These are phyloP conservation scores for Eurytemora carolleeae DNA, from an alignment of 1,140 invertebrate genomes.

Conservation along the genomic window DNA sequence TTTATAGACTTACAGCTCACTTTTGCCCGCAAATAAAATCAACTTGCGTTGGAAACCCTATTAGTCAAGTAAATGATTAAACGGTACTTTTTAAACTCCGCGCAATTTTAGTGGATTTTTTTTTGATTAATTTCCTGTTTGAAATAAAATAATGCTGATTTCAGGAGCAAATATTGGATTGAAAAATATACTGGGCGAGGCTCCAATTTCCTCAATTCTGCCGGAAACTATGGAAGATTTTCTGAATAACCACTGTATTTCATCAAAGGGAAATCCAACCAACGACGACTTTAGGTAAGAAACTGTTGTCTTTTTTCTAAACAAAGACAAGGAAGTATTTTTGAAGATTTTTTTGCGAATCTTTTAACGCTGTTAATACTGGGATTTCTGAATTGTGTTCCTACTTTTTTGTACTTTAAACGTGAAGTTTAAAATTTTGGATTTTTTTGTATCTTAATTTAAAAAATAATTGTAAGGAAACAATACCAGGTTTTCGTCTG, in stretches of 20 bases:
- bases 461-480: background rate
- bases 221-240: slow-evolving; percentile 39
- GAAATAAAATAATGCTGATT: background rate
- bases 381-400: background rate
- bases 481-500: background rate
- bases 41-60: background rate
- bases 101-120: background rate
- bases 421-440: background rate
- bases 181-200: slow-evolving; percentile 38
- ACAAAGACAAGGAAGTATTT: background rate
- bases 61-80: background rate
- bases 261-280: background rate
- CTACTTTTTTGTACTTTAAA: background rate
- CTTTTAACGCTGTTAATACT: background rate
- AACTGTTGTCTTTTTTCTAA: too few species aligned
- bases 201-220: slow-evolving; percentile 43
- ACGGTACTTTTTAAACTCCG: background rate
- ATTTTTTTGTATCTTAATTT: background rate
- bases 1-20: too few species aligned
- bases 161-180: slow-evolving; percentile 44
- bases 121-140: background rate
- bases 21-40: background rate
- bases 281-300: slow-evolving; percentile 5
- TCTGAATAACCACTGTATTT: slow-evolving; percentile 37
- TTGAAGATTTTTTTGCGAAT: background rate